phyloP scores from a whole-genome alignment of 2,797 vertebrate species.

The Coluber constrictor region DNA sequence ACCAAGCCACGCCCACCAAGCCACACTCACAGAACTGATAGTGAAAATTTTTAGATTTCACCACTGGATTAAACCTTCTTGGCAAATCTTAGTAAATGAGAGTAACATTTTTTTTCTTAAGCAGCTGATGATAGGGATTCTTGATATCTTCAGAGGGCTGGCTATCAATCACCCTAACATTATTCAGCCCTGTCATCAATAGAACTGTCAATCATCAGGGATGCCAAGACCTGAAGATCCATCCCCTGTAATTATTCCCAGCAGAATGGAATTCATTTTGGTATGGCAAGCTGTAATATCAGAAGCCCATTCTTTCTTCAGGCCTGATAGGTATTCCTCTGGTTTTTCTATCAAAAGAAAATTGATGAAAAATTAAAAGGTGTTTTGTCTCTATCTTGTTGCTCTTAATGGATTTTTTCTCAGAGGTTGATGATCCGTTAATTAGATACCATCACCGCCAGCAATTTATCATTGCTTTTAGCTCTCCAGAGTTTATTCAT shows the following conservation, averaged over 20 bases:
- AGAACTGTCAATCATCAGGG: conserved; percentile 45
- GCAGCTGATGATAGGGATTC: not conserved
- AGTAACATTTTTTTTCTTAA: not conserved
- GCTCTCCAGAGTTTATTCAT: conserved; percentile 28
- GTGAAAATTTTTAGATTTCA: no score
- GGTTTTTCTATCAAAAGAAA: conserved; percentile 31
- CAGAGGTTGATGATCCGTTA: conserved; percentile 38
- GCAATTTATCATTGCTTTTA: conserved; percentile 36
- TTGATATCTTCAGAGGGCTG: conserved; percentile 41
- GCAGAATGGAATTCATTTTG: conserved; percentile 46
- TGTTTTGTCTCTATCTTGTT: conserved; percentile 14
- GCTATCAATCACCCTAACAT: conserved; percentile 44
- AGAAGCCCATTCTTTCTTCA: not conserved
- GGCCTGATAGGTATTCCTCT: conserved; percentile 17
- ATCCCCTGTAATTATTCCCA: conserved; percentile 15
- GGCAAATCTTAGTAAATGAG: conserved; percentile 19
- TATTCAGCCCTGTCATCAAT: conserved; percentile 36
- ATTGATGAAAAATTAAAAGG: conserved; percentile 44
- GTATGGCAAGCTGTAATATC: conserved; percentile 9
- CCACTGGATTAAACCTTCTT: conserved; percentile 33
- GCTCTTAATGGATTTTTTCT: conserved; percentile 32
- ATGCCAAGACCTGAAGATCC: conserved; percentile 27
- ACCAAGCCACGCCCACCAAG: no score
- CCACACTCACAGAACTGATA: no score
- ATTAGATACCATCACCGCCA: conserved; percentile 37